These are phyloP conservation scores for Andrena bucephala DNA, from an alignment of 2,888 invertebrate species.

Conservation along the genomic window DNA sequence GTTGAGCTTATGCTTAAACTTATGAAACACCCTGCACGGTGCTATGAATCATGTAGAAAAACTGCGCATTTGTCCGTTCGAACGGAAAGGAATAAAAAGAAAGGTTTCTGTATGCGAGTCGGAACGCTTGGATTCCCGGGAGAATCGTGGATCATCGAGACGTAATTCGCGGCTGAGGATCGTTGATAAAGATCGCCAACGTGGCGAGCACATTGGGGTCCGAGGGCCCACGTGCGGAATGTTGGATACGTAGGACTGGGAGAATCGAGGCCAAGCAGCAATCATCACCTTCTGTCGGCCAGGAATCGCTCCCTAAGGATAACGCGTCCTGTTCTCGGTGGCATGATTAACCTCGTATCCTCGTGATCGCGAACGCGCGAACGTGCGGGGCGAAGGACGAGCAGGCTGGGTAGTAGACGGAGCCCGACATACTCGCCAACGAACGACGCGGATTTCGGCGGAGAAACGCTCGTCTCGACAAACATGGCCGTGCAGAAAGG, in stretches of 20 bases:
- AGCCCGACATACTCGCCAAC: slow-evolving; percentile 54
- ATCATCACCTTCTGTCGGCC: slow-evolving; percentile 60
- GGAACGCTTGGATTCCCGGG: slow-evolving; percentile 5
- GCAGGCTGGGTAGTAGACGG: slow-evolving; percentile 11
- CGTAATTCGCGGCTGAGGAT: slow-evolving; percentile 11
- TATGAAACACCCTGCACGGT: background rate
- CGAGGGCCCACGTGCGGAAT: slow-evolving; percentile 62
- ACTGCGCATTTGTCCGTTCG: background rate
- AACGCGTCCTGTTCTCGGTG: slow-evolving; percentile 31
- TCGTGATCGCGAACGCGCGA: slow-evolving; percentile 13
- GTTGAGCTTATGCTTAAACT: background rate
- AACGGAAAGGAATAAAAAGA: slow-evolving; percentile 15
- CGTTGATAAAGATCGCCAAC: slow-evolving; percentile 53
- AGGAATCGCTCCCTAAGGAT: slow-evolving; percentile 39
- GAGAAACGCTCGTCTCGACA: slow-evolving; percentile 72
- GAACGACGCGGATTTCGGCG: slow-evolving; percentile 58
- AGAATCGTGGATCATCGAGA: background rate
- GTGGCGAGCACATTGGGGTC: slow-evolving; percentile 56
- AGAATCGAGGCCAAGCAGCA: slow-evolving; percentile 51
- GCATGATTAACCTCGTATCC: slow-evolving; percentile 37
- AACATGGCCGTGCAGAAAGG: slow-evolving; percentile 80
- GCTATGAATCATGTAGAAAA: slow-evolving; percentile 23
- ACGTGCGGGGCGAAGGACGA: slow-evolving; percentile 1
- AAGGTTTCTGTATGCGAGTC: background rate
- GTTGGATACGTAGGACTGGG: slow-evolving; percentile 34